Evolutionary conservation across 2,888 invertebrate genomes (phyloP), one percentile per base, ranked within the genome.

Genomic region (Catocala sponsa): DNA sequence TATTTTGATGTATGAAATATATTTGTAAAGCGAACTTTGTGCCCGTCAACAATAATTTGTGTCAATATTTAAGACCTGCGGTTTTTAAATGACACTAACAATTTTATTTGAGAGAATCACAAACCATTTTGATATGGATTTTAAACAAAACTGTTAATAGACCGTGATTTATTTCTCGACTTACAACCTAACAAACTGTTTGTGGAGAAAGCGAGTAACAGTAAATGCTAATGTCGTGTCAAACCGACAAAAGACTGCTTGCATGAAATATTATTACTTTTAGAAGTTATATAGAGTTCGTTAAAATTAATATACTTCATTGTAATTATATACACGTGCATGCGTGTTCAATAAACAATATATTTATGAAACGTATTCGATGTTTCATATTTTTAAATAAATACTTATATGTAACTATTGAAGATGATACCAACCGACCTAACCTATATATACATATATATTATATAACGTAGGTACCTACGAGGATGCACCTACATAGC

Each of bases 201-300:
- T 62, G 59, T 47, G 67, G 64, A 47, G 55, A 51, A 63, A 57
- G 49, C 53, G 58, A 53, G 41, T 46, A 54, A 56, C 61, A 44
- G 56, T 54, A 62, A 67, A 59, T 65, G 72, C 69, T 74, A 64
- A 62, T 74, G 75, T 79, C 76, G 74, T 76, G 69, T 61, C 47
- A 64, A 80, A 73, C 77, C 79, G 78, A 82, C 79, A 78, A 73
- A 88, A 87, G 89, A 89, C 88, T 89, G 89, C 89, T 87, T 89
- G 86, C 83, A 83, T 81, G 71, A 78, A 75, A 74, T 83, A 81
- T 80, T 65, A 72, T 81, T 85, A 81, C 71, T 77, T 74, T 79
- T 76, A 82, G 74, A 78, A 65, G 49, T 69, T 69, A 75, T 73
- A 68, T 79, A 74, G 71, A 72, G 70, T 74, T 76, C 65, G 63